Conservation (phyloP, 2,888 invertebrate genomes). For the Amiota mariae region DNA sequence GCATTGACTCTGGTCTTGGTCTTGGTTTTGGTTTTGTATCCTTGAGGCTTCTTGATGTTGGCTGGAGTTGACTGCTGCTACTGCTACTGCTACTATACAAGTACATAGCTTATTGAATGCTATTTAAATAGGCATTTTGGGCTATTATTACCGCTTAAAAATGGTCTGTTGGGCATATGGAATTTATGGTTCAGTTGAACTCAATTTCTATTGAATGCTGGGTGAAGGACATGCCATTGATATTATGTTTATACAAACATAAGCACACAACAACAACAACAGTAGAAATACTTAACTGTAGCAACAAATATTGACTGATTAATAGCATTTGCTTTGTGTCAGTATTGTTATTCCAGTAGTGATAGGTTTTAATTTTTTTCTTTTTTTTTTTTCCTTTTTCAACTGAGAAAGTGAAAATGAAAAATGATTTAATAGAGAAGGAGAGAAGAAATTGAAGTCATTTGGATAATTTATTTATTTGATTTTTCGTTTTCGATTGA, state of each 20-base stretch:
- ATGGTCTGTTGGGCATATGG: conserved; percentile 32
- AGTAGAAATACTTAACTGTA: too few relatives aligned
- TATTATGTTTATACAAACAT: background rate
- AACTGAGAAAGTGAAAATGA: background rate
- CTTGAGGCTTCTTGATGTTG: conserved; percentile 14
- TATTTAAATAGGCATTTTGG: conserved; percentile 58
- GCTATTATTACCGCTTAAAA: conserved; percentile 53
- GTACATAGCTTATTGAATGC: conserved; percentile 40
- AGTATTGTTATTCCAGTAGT: background rate
- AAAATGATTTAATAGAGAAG: background rate
- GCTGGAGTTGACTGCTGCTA: conserved; percentile 21
- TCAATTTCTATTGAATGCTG: too few relatives aligned
- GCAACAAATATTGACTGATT: conserved; percentile 1
- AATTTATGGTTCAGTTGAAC: conserved; percentile 39
- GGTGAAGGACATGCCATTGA: conserved; percentile 6
- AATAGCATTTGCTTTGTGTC: conserved; percentile 23
- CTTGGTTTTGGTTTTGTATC: background rate
- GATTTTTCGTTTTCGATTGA: background rate
- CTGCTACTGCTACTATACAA: too few relatives aligned
- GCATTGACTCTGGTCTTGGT: background rate
- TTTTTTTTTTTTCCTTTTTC: background rate
- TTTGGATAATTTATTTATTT: conserved; percentile 27
- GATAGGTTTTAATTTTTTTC: conserved; percentile 21
- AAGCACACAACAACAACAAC: background rate
- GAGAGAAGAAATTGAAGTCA: background rate